Percentiles rank a stretch among this genome's conserved stretches.
Evolutionary conservation across 2,888 invertebrate genomes (phyloP).

Genomic region (Erynnis tages): DNA sequence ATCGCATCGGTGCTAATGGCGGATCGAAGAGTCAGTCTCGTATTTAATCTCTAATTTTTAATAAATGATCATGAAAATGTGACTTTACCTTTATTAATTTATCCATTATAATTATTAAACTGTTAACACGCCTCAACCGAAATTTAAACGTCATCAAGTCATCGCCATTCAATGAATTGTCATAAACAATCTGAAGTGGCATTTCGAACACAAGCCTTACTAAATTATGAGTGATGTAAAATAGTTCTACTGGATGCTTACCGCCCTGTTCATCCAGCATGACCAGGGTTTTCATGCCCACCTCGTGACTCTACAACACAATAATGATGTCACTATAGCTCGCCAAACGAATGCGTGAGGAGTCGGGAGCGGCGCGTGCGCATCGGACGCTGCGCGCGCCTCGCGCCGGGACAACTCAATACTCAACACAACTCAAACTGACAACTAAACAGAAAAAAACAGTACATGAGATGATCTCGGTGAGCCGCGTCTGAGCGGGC

Average conservation of each 20-base stretch:
- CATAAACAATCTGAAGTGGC: conserved; percentile 71
- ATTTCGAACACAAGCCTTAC: conserved; percentile 77
- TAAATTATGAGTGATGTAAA: conserved; percentile 76
- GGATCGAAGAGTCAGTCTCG: conserved; percentile 51
- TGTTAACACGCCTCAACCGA: conserved; percentile 70
- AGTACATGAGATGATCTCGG: conserved; percentile 59
- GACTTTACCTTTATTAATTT: conserved; percentile 64
- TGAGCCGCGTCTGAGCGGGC: conserved; percentile 45
- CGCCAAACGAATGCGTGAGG: conserved; percentile 73
- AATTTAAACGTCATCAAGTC: conserved; percentile 54
- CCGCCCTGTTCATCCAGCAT: conserved; percentile 99
- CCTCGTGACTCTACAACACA: conserved; percentile 98
- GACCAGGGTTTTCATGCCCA: conserved; percentile 99
- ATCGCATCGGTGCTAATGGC: conserved; percentile 40
- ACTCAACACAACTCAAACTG: conserved; percentile 69
- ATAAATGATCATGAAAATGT: conserved; percentile 65
- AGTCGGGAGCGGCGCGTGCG: conserved; percentile 54
- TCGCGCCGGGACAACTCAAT: conserved; percentile 56
- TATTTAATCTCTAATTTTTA: conserved; percentile 59
- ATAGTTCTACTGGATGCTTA: conserved; percentile 88
- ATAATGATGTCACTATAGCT: conserved; percentile 82
- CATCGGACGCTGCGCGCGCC: conserved; percentile 42
- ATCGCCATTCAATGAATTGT: conserved; percentile 69
- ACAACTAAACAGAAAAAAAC: conserved; percentile 69
- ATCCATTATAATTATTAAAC: conserved; percentile 71